Percentiles rank a stretch among this genome's conserved stretches.
phyloP scores from a whole-genome alignment of 2,113 vertebrate genomes.

The Lipotes vexillifer region DNA sequence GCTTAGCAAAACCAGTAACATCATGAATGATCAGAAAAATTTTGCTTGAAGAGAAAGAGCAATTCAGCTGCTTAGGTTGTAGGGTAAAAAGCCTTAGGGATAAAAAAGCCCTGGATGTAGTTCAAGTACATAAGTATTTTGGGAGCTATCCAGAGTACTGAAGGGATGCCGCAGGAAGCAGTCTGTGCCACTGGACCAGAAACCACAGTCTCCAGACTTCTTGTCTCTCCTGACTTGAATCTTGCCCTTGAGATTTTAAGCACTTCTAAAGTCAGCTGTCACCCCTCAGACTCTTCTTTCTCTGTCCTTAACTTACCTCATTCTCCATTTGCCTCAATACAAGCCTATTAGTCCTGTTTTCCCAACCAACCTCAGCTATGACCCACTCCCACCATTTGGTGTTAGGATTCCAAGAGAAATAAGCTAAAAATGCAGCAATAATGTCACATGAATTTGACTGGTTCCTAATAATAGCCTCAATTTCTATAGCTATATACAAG shows the following conservation, averaged over 20 bases:
- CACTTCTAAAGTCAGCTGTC: not conserved
- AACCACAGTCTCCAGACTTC: not conserved
- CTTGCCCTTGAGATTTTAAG: not conserved
- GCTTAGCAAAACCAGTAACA: not conserved
- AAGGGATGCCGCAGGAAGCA: not conserved
- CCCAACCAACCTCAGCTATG: not conserved
- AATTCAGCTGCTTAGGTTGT: not conserved
- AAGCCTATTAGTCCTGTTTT: not conserved
- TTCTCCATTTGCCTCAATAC: not conserved
- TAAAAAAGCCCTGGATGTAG: not conserved
- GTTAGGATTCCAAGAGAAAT: not conserved
- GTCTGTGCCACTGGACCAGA: not conserved
- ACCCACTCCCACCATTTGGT: not conserved
- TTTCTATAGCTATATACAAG: not conserved
- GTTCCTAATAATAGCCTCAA: not conserved
- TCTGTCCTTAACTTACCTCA: not conserved
- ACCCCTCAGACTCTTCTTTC: not conserved
- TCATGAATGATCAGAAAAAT: not conserved
- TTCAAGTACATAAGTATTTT: not conserved
- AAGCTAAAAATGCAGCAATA: not conserved
- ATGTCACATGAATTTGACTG: not conserved
- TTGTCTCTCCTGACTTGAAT: constrained; percentile 5
- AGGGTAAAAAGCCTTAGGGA: not conserved
- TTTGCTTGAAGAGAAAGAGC: not conserved
- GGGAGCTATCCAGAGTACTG: constrained; percentile 52